phyloP scores from a whole-genome alignment of 2,888 invertebrate species.

The Laothoe populi region DNA sequence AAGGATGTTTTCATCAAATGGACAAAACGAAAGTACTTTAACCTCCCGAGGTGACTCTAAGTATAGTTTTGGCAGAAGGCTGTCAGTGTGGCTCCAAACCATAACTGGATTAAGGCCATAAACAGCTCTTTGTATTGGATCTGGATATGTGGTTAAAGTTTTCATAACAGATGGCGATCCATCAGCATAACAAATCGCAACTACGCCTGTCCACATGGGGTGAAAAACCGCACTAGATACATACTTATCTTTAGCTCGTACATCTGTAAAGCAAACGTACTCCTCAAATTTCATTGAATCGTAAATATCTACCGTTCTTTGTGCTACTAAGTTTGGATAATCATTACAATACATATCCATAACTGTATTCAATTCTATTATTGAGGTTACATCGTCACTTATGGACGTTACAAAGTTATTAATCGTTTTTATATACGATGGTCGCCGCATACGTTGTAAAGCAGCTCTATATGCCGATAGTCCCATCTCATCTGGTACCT shows the following conservation, averaged over 20 bases:
- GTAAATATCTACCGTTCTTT: conserved; percentile 60
- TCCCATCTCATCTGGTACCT: conserved; percentile 61
- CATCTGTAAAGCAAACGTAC: conserved; percentile 87
- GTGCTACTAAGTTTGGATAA: conserved; percentile 78
- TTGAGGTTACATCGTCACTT: conserved; percentile 60
- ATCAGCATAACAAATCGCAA: conserved; percentile 88
- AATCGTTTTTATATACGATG: conserved; percentile 67
- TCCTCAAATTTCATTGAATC: conserved; percentile 75
- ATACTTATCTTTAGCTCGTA: conserved; percentile 87
- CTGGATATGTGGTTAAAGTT: conserved; percentile 63
- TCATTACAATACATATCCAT: conserved; percentile 87
- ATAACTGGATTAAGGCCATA: conserved; percentile 88
- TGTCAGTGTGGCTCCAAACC: conserved; percentile 90
- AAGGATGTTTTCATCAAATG: conserved; percentile 87
- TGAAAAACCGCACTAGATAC: conserved; percentile 89
- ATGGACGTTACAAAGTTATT: conserved; percentile 59
- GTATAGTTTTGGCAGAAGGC: conserved; percentile 88
- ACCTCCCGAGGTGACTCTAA: conserved; percentile 88
- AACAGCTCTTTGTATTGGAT: conserved; percentile 82
- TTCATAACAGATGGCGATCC: conserved; percentile 79
- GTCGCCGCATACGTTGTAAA: conserved; percentile 61
- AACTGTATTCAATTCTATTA: conserved; percentile 74
- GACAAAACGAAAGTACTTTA: conserved; percentile 87
- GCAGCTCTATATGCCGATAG: conserved; percentile 62
- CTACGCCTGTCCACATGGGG: conserved; percentile 88